Conservation (phyloP, 1,140 invertebrate genomes). For the Eurosta solidaginis region DNA sequence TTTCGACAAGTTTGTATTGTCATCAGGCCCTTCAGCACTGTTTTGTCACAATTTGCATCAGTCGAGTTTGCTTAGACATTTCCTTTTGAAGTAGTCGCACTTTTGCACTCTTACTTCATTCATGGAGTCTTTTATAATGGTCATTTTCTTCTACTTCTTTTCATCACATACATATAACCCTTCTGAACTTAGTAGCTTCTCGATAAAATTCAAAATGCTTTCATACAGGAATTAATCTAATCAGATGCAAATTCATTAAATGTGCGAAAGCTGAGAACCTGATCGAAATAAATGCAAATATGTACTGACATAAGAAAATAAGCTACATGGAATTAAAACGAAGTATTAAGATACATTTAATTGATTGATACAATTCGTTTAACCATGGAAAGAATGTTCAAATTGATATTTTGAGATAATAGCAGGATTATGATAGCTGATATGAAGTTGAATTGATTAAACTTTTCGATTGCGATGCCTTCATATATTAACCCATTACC, state of each 20-base stretch:
- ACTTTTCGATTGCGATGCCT: no score
- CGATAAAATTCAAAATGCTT: not conserved
- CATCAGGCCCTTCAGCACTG: not conserved
- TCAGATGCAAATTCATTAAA: slow-evolving; percentile 15
- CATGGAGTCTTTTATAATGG: no score
- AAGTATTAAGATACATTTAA: not conserved
- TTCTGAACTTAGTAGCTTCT: not conserved
- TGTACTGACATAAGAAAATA: no score
- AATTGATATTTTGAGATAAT: not conserved
- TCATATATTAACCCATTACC: no score
- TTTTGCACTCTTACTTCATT: not conserved
- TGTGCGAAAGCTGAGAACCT: not conserved
- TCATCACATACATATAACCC: not conserved
- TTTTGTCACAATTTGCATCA: not conserved
- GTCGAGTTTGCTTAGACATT: not conserved
- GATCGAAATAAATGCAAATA: no score
- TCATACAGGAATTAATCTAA: slow-evolving; percentile 20
- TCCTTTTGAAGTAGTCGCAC: not conserved
- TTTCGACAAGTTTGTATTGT: not conserved
- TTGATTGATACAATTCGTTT: slow-evolving; percentile 2
- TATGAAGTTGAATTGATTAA: no score
- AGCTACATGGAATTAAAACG: no score
- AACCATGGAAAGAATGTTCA: not conserved
- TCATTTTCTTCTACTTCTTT: not conserved
- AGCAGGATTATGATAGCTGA: no score